phyloP scores from a whole-genome alignment of 2,888 invertebrate species.

The Pantelozetes paolii region DNA sequence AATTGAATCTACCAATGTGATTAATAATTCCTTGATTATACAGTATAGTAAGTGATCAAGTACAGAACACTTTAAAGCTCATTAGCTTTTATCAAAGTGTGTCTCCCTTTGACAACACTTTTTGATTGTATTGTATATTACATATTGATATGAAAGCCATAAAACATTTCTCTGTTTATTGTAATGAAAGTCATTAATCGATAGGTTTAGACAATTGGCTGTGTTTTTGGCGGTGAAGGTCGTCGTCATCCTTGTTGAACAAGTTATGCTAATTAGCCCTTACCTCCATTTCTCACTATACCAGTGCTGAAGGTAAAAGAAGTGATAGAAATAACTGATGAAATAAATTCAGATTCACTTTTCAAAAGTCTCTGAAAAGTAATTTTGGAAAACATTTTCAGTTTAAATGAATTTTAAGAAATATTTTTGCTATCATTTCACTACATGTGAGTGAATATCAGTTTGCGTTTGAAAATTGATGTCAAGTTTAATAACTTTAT shows the following conservation, averaged over 20 bases:
- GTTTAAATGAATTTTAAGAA: neutral
- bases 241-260: conserved; percentile 1
- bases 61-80: too few relatives aligned
- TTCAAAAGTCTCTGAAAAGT: neutral
- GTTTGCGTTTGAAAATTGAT: neutral
- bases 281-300: neutral
- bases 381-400: too few relatives aligned
- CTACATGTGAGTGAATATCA: neutral
- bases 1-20: too few relatives aligned
- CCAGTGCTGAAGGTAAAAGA: neutral
- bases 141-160: too few relatives aligned
- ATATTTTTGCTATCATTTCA: neutral
- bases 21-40: too few relatives aligned
- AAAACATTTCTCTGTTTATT: too few relatives aligned
- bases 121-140: too few relatives aligned
- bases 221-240: conserved; percentile 25
- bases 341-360: neutral
- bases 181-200: conserved; percentile 30
- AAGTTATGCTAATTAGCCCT: conserved; percentile 16
- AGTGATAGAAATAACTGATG: neutral
- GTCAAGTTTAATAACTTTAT: conserved; percentile 34
- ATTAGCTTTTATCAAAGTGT: too few relatives aligned
- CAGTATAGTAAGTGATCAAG: too few relatives aligned
- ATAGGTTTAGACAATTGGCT: conserved; percentile 2
- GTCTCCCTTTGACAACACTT: too few relatives aligned